Conservation (phyloP, 2,888 invertebrate species). For the Patella depressa region DNA sequence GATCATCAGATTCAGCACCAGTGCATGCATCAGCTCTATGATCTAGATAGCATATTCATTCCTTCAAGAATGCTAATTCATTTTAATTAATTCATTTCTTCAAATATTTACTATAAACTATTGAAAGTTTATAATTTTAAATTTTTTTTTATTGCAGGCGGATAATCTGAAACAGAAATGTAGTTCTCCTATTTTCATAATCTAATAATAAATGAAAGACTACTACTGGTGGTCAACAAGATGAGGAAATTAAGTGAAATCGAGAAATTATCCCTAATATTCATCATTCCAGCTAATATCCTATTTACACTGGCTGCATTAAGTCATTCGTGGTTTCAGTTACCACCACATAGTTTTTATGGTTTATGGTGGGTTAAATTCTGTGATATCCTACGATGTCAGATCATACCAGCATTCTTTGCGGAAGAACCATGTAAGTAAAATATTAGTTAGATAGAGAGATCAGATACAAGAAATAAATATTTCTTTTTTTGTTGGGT, state of each 20-base stretch:
- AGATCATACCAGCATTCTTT: conserved; percentile 55
- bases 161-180: background rate
- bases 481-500: background rate
- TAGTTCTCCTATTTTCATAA: background rate
- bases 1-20: too few relatives aligned
- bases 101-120: too few relatives aligned
- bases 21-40: too few relatives aligned
- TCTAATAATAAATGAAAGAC: background rate
- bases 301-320: conserved; percentile 48
- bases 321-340: conserved; percentile 54
- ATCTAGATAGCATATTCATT: too few relatives aligned
- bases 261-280: conserved; percentile 28
- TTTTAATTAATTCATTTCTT: too few relatives aligned
- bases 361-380: conserved; percentile 57
- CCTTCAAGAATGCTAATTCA: too few relatives aligned
- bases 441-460: background rate
- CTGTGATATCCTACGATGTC: conserved; percentile 52
- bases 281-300: conserved; percentile 50
- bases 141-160: too few relatives aligned
- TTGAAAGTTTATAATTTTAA: too few relatives aligned
- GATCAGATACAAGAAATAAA: too few relatives aligned
- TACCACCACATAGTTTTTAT: conserved; percentile 55
- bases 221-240: background rate
- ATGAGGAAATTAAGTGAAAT: background rate
- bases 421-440: conserved; percentile 55